A percentile compares a stretch with the other conserved stretches of the same genome.
Conservation (phyloP, 1,140 invertebrate species). For the Ceratina australensis region DNA sequence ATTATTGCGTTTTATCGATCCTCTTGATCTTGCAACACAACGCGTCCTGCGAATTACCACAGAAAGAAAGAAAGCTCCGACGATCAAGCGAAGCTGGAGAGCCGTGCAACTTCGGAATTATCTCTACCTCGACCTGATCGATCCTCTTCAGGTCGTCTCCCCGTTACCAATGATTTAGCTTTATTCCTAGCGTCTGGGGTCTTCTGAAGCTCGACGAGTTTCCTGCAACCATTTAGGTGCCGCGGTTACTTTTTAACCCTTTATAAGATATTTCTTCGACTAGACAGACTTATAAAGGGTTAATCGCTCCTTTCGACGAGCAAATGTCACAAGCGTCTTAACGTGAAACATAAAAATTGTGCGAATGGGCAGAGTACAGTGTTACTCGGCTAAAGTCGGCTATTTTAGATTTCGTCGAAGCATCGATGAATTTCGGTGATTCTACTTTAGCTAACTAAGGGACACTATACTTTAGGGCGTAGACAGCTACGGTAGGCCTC, state of each 20-base stretch:
- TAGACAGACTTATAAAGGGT: constrained; percentile 10
- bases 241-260: background rate
- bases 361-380: too few species aligned
- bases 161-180: background rate
- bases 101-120: background rate
- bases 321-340: too few species aligned
- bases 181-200: background rate
- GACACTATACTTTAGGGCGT: background rate
- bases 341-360: too few species aligned
- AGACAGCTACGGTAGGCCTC: constrained; percentile 18
- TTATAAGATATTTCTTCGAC: background rate
- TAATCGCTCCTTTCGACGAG: background rate
- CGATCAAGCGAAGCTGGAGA: background rate
- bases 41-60: background rate
- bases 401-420: too few species aligned
- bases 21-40: constrained; percentile 11
- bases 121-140: background rate
- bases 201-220: background rate
- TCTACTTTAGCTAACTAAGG: too few species aligned
- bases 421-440: too few species aligned
- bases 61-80: constrained; percentile 35
- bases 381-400: too few species aligned
- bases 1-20: constrained; percentile 9
- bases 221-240: background rate
- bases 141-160: constrained; percentile 1